phyloP scores from a whole-genome alignment of 2,113 vertebrate species.

The Pardalotus punctatus region DNA sequence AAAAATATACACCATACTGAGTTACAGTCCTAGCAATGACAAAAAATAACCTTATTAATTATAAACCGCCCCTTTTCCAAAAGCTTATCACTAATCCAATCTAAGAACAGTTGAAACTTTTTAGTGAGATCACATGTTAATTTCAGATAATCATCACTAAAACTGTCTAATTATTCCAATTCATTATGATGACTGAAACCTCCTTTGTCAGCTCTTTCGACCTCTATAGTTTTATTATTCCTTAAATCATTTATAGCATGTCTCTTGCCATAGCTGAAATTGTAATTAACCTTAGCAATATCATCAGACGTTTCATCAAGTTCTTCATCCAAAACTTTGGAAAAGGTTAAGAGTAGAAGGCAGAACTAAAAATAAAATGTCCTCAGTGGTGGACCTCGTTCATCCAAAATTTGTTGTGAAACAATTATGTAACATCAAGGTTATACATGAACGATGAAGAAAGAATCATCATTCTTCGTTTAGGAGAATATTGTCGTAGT shows the following conservation, averaged over 20 bases:
- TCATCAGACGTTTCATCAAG: slow-evolving; percentile 1
- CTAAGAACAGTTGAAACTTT: slow-evolving; percentile 20
- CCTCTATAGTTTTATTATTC: slow-evolving; percentile 53
- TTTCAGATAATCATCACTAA: slow-evolving; percentile 32
- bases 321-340: slow-evolving; percentile 27
- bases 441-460: neutral
- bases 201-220: slow-evolving; percentile 44
- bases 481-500: neutral
- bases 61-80: neutral
- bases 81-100: neutral
- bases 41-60: neutral
- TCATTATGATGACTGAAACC: slow-evolving; percentile 18
- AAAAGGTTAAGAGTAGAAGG: neutral
- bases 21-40: neutral
- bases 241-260: slow-evolving; percentile 36
- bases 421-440: neutral
- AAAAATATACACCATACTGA: neutral
- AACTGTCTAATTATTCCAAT: slow-evolving; percentile 41
- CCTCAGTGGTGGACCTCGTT: neutral
- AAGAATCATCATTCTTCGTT: neutral
- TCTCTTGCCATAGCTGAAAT: neutral
- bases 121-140: slow-evolving; percentile 23
- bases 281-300: slow-evolving; percentile 34
- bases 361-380: neutral
- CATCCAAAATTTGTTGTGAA: neutral